Base-by-base conservation (phyloP, 2,888 invertebrate genomes). In the Heliconius hortense region DNA sequence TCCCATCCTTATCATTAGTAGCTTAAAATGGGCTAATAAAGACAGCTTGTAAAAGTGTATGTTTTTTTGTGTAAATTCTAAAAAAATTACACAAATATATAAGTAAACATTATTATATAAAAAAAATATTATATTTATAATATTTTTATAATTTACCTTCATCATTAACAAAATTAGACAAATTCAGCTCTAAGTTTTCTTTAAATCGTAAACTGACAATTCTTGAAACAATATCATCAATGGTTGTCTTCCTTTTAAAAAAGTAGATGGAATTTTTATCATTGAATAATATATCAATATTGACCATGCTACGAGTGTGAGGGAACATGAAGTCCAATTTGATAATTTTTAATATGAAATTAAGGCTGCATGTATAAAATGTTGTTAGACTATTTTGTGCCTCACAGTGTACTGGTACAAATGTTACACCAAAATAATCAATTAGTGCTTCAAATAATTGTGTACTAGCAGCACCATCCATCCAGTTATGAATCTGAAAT, bases 1-100 rank as follows among this genome's bases (percentile, higher is more conserved):
- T 28, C 93, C 93, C 84, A 93, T 89, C 78, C 91, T 86, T 3
- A 93, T 81, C 94, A 94, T 93, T 7, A 94, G 79, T 78, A 89
- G 87, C 84, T 92, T 93, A 77, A 87, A 93, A 78, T 88, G 79
- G 10, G 89, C 80, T 7, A 94, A 77, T 15, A 93, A 82, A 60
- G 82, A 77, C 10, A 93, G 64, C 81, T 90, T 91, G 78, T 92
- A 92, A 80, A 94, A 92, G 79, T 80, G 78, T 74, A 94, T 85
- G 72, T 88, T 88, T 59, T 88, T 89, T 1, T 86, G 84, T 15
- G 74, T 28, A 79, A 94, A 90, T 79, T 89, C 94, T 94, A 89
- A 60, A 91, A 88, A 21, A 15, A 21, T 15, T 64, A 13, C 31
- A 63, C 7, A 15, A 26, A 68, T 24, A 60, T 39, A 24, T 43